A percentile compares a stretch with the other conserved stretches of the same genome.
These are phyloP conservation scores for Spatulosminthurus flaviceps DNA, from an alignment of 2,888 invertebrate genomes.

Conservation along the genomic window DNA sequence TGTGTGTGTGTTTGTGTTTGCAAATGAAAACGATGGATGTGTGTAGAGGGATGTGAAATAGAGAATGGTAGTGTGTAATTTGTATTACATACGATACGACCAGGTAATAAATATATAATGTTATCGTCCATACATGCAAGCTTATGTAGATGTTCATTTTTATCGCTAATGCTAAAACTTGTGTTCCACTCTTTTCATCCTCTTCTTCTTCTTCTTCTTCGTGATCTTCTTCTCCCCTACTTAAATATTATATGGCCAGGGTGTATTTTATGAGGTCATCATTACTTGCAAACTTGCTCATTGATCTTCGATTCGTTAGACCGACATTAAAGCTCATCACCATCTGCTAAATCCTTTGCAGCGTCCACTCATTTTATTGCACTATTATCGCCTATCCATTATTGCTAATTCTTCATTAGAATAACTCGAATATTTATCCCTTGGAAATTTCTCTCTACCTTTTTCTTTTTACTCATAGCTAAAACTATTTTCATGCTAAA, in stretches of 20 bases:
- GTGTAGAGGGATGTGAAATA: too few relatives aligned
- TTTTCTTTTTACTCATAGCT: too few relatives aligned
- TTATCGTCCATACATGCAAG: neutral
- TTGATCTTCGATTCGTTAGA: conserved; percentile 27
- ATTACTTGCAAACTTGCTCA: conserved; percentile 34
- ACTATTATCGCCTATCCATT: conserved; percentile 41
- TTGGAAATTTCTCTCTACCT: conserved; percentile 22
- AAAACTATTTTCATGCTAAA: too few relatives aligned
- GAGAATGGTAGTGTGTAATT: too few relatives aligned
- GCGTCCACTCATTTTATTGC: conserved; percentile 41
- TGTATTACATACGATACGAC: conserved; percentile 25
- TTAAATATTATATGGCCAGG: neutral
- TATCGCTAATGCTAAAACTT: neutral
- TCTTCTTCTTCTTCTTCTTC: neutral
- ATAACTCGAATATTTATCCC: conserved; percentile 25
- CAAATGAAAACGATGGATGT: too few relatives aligned
- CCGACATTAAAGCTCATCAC: conserved; percentile 4
- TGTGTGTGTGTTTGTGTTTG: too few relatives aligned
- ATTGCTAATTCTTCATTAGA: conserved; percentile 43
- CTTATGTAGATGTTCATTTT: conserved; percentile 30
- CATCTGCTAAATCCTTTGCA: conserved; percentile 27
- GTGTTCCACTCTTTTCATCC: neutral
- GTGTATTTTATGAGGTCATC: conserved; percentile 42
- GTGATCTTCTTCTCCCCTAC: neutral
- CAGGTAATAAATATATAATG: conserved; percentile 29